Conservation (phyloP, 2,888 invertebrate species). For the Strigamia crassipes region DNA sequence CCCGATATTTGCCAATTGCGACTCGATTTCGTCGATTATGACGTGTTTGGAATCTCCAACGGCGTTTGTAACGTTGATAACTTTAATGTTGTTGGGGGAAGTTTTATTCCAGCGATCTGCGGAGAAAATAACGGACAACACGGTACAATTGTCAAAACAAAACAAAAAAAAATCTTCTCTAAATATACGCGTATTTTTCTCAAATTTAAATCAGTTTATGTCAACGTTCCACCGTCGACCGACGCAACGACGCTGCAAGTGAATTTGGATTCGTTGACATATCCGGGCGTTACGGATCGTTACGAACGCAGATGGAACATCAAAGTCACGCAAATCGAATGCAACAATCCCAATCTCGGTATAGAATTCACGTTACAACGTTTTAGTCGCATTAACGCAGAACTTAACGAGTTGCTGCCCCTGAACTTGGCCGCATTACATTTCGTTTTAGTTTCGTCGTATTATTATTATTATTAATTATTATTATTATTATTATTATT, state of each 20-base stretch:
- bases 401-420: too few species aligned
- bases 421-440: too few species aligned
- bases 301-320: constrained; percentile 43
- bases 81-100: constrained; percentile 54
- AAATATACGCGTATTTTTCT: neutral
- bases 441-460: too few species aligned
- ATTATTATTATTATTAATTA: too few species aligned
- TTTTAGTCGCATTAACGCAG: too few species aligned
- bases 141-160: constrained; percentile 51
- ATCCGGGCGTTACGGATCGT: constrained; percentile 18
- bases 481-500: too few species aligned
- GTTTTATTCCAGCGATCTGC: constrained; percentile 54
- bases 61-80: constrained; percentile 54
- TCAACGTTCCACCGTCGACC: neutral
- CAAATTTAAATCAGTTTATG: neutral
- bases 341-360: constrained; percentile 30
- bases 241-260: constrained; percentile 21
- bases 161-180: neutral
- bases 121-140: constrained; percentile 55
- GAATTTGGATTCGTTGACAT: constrained; percentile 32
- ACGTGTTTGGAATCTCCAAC: constrained; percentile 53
- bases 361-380: neutral
- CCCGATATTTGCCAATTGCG: constrained; percentile 48
- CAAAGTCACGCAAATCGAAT: constrained; percentile 43
- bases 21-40: constrained; percentile 54